Conservation (phyloP, 2,797 vertebrate genomes). For the Crypturellus tataupa region DNA sequence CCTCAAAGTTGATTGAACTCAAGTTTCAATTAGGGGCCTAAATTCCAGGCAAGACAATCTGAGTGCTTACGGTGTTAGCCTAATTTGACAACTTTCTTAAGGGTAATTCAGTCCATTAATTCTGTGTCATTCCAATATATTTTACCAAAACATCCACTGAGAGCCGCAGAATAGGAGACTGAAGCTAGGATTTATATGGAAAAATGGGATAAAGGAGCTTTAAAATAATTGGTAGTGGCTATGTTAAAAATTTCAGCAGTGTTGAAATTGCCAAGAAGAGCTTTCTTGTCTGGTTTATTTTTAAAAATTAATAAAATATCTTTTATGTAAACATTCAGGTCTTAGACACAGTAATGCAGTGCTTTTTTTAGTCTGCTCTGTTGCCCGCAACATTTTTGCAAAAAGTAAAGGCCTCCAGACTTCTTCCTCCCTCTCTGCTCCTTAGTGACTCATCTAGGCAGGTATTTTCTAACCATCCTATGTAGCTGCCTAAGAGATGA, state of each 20-base stretch:
- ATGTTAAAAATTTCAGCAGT: background rate
- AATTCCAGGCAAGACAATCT: background rate
- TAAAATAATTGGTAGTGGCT: background rate
- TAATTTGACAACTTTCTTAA: background rate
- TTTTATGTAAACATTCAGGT: background rate
- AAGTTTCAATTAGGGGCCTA: background rate
- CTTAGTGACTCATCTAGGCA: slow-evolving; percentile 53
- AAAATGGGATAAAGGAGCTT: background rate
- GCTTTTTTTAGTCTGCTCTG: background rate
- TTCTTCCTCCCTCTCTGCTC: background rate
- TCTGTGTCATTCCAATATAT: background rate
- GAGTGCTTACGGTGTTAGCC: background rate
- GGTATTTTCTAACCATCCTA: slow-evolving; percentile 59
- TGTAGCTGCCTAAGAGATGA: slow-evolving; percentile 13
- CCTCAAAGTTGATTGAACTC: background rate
- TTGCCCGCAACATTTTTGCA: background rate
- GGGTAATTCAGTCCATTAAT: background rate
- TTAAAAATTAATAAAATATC: background rate
- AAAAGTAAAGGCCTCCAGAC: background rate
- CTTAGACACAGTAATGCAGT: background rate
- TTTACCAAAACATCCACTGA: background rate
- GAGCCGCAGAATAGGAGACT: background rate
- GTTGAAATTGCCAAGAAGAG: background rate
- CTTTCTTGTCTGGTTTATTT: background rate
- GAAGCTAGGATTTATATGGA: too few species aligned